These are phyloP conservation scores for Myathropa florea DNA, from an alignment of 2,888 invertebrate species.

Conservation along the genomic window DNA sequence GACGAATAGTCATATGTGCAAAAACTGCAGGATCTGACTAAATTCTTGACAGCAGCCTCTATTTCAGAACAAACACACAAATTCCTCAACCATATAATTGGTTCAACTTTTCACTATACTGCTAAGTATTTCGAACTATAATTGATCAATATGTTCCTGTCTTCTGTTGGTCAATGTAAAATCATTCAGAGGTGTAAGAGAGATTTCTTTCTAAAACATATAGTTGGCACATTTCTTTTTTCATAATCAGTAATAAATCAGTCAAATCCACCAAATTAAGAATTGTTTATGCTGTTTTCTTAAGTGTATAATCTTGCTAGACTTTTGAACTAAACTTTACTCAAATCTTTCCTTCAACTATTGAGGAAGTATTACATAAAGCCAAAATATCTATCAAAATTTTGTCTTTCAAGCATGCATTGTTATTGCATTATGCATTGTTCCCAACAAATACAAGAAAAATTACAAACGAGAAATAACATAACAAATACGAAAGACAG, in stretches of 20 bases:
- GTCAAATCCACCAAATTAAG: conserved; percentile 17
- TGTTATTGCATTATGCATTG: no score
- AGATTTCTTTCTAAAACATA: not conserved
- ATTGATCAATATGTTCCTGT: not conserved
- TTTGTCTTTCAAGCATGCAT: conserved; percentile 43
- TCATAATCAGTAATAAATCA: no score
- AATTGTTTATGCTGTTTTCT: not conserved
- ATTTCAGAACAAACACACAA: no score
- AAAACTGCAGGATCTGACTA: no score
- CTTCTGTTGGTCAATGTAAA: not conserved
- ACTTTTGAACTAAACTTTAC: conserved; percentile 6
- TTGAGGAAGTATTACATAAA: conserved; percentile 35
- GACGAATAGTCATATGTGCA: no score
- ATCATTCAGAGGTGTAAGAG: not conserved
- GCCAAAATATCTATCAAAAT: conserved; percentile 49
- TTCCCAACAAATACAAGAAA: conserved; percentile 1
- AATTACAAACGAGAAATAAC: not conserved
- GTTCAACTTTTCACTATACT: not conserved
- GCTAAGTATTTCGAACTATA: not conserved
- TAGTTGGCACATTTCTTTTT: no score
- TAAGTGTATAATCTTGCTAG: conserved; percentile 1
- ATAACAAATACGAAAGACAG: conserved; percentile 26
- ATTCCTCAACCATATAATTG: not conserved
- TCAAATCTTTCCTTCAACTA: conserved; percentile 18
- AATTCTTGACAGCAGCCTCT: no score